phyloP scores from a whole-genome alignment of 2,888 invertebrate species.

The Graphium colonna region DNA sequence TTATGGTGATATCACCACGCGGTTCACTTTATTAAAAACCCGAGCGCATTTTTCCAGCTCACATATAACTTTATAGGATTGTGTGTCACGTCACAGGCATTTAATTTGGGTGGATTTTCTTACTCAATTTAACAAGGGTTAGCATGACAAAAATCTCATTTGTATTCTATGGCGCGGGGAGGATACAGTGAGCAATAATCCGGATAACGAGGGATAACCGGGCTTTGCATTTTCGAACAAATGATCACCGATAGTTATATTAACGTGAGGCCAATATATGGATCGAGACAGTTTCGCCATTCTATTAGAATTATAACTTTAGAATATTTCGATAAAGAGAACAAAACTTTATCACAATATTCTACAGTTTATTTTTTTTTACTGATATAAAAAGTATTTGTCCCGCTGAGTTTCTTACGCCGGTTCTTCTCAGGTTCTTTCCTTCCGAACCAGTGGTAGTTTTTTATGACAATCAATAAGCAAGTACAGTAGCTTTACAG shows the following conservation, averaged over 20 bases:
- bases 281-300: neutral
- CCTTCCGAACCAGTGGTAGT: too few relatives aligned
- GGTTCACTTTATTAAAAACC: too few relatives aligned
- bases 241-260: conserved; percentile 15
- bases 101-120: conserved; percentile 16
- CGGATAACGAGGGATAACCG: conserved; percentile 21
- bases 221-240: conserved; percentile 21
- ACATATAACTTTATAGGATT: conserved; percentile 28
- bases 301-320: neutral
- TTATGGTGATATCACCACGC: too few relatives aligned
- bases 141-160: conserved; percentile 22
- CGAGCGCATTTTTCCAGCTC: too few relatives aligned
- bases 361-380: neutral
- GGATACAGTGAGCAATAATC: conserved; percentile 19
- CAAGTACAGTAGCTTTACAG: too few relatives aligned
- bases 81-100: conserved; percentile 9
- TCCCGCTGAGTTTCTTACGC: too few relatives aligned
- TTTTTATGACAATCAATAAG: too few relatives aligned
- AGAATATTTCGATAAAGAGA: neutral
- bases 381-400: too few relatives aligned
- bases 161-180: conserved; percentile 17
- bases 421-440: too few relatives aligned
- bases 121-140: conserved; percentile 20
- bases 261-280: neutral
- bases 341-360: neutral